Percentiles rank a stretch among this genome's conserved stretches.
Conservation (phyloP, 2,797 vertebrate species). For the Sebastes minor region DNA sequence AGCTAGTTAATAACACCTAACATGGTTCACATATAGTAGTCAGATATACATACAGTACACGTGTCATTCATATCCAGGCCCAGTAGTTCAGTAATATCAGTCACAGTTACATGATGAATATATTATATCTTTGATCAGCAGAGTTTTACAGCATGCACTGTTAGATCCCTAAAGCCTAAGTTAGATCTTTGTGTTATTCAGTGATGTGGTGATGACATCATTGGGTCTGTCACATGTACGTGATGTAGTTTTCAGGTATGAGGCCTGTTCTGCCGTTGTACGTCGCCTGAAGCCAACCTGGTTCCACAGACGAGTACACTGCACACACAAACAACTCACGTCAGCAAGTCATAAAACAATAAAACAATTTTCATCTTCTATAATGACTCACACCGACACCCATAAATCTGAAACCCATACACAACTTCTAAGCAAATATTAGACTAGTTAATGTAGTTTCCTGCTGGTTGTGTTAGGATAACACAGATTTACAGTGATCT, state of each 20-base stretch:
- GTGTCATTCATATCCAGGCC: slow-evolving; percentile 21
- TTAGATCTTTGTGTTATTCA: slow-evolving; percentile 4
- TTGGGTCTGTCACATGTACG: slow-evolving; percentile 83
- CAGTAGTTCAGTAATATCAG: slow-evolving; percentile 56
- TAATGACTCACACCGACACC: not conserved
- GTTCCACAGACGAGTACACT: slow-evolving; percentile 97
- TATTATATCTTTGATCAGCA: slow-evolving; percentile 51
- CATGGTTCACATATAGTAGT: slow-evolving; percentile 28
- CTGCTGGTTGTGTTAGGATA: not conserved
- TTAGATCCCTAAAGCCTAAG: slow-evolving; percentile 21
- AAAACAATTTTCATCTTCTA: not conserved
- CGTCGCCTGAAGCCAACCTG: slow-evolving; percentile 97
- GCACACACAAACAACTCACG: slow-evolving; percentile 49
- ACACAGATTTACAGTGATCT: not conserved
- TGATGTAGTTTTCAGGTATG: slow-evolving; percentile 96
- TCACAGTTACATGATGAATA: slow-evolving; percentile 64
- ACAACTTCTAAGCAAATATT: not conserved
- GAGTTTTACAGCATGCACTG: slow-evolving; percentile 36
- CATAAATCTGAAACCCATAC: not conserved
- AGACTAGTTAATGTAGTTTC: not conserved
- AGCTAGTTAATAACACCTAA: slow-evolving; percentile 32
- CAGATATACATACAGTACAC: slow-evolving; percentile 47
- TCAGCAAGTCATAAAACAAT: slow-evolving; percentile 12
- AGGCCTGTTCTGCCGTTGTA: slow-evolving; percentile 96
- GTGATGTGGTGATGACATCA: slow-evolving; percentile 25